Evolutionary conservation across 30 jellyfish, hydroid and myxozoan genomes (phyloP), one percentile per base, ranked within the genome.

Genomic region (Phacellophora camtschatica): DNA sequence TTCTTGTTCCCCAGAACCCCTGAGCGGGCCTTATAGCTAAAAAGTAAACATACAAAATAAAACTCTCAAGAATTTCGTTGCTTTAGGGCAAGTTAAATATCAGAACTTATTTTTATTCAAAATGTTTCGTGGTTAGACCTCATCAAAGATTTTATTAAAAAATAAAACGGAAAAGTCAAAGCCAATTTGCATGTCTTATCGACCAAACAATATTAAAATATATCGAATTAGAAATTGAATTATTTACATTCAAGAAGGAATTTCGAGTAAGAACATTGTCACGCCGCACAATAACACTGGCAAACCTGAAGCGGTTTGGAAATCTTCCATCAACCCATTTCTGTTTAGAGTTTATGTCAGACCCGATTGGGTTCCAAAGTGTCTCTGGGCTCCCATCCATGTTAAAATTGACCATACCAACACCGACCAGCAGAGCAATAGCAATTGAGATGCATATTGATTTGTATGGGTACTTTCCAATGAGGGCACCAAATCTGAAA

Each of bases 341-440:
- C 55, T 45, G 53, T 24, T 71, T 31, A 12, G 9, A 22, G 23
- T 45, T 28, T 12, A 71, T 25, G 18, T 71, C 72, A 8, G 84
- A 71, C 10, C 72, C 84, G 22, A 36, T 28, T 20, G 84, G 84
- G 28, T 23, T 45, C 84, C 84, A 71, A 9, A 71, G 28, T 5
- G 69, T 71, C 31, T 36, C 56, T 2, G 71, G 71, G 8, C 71
- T 71, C 2, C 84, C 71, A 28, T 71, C 71, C 71, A 45, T 48
- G 46, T 71, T 27, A 28, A 71, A 71, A 5, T 71, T 50, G 23
- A 71, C 28, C 71, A 71, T 42, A 22, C 84, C 84, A 19, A 71
- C 34, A 13, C 81, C 81, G 24, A 28, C 35, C 7, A 66, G 34
- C 11, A 66, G 39, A 34, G 81, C 45, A 16, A 39, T 34, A 2